Base-by-base conservation (phyloP, 2,113 vertebrate genomes). In the Gallinago media region DNA sequence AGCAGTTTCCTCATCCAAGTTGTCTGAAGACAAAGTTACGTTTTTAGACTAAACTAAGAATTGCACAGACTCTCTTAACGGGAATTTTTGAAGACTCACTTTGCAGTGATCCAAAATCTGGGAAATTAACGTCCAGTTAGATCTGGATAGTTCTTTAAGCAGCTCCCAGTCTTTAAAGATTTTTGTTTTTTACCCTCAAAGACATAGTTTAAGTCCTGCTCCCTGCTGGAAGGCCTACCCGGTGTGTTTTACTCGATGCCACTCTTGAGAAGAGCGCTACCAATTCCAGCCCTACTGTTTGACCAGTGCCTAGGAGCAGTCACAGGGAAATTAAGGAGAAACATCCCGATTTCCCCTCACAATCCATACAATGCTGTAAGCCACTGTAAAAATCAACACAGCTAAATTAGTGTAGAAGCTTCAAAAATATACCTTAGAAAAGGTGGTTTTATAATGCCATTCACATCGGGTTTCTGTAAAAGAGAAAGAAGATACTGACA, bases 391-490 rank as follows among this genome's bases (percentile, higher is more conserved):
- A 49, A 56, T 31, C 22, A 80, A 4, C n/a, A 34, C 16, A 90
- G 27, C 7, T 59, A 4, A 36, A 32, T 26, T 5, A 31, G 31
- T 42, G 14, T 58, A 58, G 58, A 62, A 86, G 27, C 38, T 19
- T 56, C 36, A 36, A 32, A 36, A 32, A 16, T 94, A 97, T 98
- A 99, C 99, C 98, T 99, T 70, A 99, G 98, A 89, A 99, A 99
- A 89, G 98, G 98, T 46, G 98, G 98, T 95, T 98, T 99, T 62
- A 98, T 91, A 34, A 97, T 98, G 62, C 99, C 99, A 74, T 99
- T 99, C 73, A 98, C 93, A 66, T 98, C 96, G 55, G 98, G 98
- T 95, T 97, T 98, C 99, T 99, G 98, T 89, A 83, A 94, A 85
- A 95, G 84, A 77, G 92, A 86, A 96, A 89, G 46, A 96, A 81